Percentiles rank a stretch among this genome's conserved stretches.
Conservation (phyloP, 2,888 invertebrate genomes). For the Atethmia centrago region DNA sequence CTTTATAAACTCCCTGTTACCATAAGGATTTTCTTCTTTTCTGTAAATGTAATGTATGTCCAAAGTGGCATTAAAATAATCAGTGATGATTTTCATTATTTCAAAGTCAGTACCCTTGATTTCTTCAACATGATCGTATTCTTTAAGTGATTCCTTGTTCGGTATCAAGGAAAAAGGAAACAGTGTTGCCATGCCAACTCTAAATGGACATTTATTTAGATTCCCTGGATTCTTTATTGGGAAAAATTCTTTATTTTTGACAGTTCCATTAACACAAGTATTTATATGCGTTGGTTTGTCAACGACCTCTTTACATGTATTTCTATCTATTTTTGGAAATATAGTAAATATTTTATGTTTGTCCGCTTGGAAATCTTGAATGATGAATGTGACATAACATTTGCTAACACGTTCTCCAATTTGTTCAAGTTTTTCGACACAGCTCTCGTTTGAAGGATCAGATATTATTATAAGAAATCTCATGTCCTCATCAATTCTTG, state of each 20-base stretch:
- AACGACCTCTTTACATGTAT: conserved; percentile 69
- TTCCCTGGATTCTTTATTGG: conserved; percentile 72
- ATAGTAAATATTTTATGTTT: conserved; percentile 67
- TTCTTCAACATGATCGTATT: conserved; percentile 71
- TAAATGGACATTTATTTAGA: conserved; percentile 78
- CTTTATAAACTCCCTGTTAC: conserved; percentile 68
- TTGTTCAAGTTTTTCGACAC: conserved; percentile 53
- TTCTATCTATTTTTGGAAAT: conserved; percentile 71
- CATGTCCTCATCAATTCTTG: conserved; percentile 54
- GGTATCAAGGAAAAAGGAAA: conserved; percentile 76
- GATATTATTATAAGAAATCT: conserved; percentile 72
- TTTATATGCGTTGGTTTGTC: conserved; percentile 66
- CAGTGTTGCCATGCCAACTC: conserved; percentile 75
- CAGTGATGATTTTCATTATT: conserved; percentile 78
- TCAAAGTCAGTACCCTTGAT: conserved; percentile 78
- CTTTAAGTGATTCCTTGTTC: conserved; percentile 66
- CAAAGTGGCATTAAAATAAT: conserved; percentile 77
- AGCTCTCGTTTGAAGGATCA: conserved; percentile 49
- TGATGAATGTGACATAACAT: conserved; percentile 73
- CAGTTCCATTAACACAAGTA: conserved; percentile 69
- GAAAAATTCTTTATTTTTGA: conserved; percentile 66
- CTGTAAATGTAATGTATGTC: conserved; percentile 73
- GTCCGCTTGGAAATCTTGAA: conserved; percentile 55
- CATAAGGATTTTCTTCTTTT: conserved; percentile 69
- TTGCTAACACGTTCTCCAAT: conserved; percentile 63